Evolutionary conservation across 1,140 invertebrate species (phyloP).

Genomic region (Zaprionus inermis): DNA sequence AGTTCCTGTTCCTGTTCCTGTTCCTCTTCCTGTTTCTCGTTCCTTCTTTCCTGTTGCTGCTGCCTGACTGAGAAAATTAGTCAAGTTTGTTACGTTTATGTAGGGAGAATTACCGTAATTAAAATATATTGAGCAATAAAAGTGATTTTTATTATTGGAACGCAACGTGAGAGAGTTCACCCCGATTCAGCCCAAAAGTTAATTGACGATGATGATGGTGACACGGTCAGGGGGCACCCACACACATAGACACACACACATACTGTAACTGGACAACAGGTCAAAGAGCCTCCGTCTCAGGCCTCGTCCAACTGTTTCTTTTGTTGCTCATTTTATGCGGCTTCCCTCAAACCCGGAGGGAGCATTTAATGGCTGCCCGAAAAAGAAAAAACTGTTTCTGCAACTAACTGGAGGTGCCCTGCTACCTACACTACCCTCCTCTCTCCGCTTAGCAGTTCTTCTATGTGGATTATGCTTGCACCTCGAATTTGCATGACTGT

Average conservation of each 20-base stretch:
- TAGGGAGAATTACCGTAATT: constrained; percentile 74
- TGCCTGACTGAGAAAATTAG: constrained; percentile 56
- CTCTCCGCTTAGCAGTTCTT: no score
- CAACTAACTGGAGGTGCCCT: not conserved
- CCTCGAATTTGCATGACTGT: not conserved
- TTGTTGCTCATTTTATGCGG: constrained; percentile 32
- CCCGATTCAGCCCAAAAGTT: not conserved
- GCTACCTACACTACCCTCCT: constrained; percentile 1
- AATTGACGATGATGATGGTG: constrained; percentile 7
- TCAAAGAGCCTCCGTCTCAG: not conserved
- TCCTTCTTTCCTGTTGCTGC: not conserved
- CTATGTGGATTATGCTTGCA: constrained; percentile 12
- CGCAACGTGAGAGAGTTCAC: constrained; percentile 15
- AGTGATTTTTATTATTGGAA: constrained; percentile 80
- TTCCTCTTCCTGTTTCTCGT: not conserved
- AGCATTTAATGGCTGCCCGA: constrained; percentile 33
- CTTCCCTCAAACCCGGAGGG: constrained; percentile 10
- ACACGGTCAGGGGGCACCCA: constrained; percentile 11
- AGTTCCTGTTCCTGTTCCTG: constrained; percentile 18
- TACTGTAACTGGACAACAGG: constrained; percentile 26
- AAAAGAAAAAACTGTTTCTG: not conserved
- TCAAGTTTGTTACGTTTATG: constrained; percentile 79
- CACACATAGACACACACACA: not conserved
- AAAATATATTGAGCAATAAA: constrained; percentile 83
- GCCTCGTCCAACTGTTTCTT: not conserved